A percentile compares a stretch with the other conserved stretches of the same genome.
These are phyloP conservation scores for Aspidiotus destructor DNA, from an alignment of 2,888 invertebrate species.

Conservation along the genomic window DNA sequence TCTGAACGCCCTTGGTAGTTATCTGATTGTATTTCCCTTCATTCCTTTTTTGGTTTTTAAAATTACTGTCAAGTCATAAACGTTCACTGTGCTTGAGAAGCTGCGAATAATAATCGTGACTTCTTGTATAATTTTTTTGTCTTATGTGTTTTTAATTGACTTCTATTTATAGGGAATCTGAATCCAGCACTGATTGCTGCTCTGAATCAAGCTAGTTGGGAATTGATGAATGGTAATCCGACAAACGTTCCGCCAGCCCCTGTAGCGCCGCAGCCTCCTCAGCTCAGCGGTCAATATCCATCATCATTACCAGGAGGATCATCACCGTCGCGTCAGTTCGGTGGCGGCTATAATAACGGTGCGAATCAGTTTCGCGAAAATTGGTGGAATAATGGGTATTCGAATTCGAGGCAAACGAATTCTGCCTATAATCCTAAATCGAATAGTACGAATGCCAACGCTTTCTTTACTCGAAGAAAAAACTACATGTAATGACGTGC, in stretches of 20 bases:
- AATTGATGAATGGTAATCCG: slow-evolving; percentile 22
- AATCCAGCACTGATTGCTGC: slow-evolving; percentile 30
- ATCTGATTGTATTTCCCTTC: neutral
- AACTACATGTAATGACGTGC: slow-evolving; percentile 23
- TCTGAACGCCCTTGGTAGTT: slow-evolving; percentile 23
- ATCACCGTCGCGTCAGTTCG: slow-evolving; percentile 24
- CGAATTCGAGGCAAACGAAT: slow-evolving; percentile 5
- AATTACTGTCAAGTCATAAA: neutral
- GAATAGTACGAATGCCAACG: slow-evolving; percentile 5
- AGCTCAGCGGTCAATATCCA: slow-evolving; percentile 15
- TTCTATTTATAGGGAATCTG: slow-evolving; percentile 18
- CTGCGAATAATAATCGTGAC: neutral
- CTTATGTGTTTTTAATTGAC: no score
- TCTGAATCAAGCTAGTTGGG: slow-evolving; percentile 32
- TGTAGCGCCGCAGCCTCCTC: slow-evolving; percentile 22
- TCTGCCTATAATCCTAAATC: slow-evolving; percentile 10
- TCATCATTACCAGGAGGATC: slow-evolving; percentile 16
- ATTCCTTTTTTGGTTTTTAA: neutral
- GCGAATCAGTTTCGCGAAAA: slow-evolving; percentile 27
- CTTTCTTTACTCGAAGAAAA: slow-evolving; percentile 24
- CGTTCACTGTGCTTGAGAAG: neutral
- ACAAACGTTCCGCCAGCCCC: slow-evolving; percentile 8
- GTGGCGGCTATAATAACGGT: slow-evolving; percentile 8
- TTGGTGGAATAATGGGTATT: slow-evolving; percentile 29
- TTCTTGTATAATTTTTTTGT: no score